Base-by-base conservation (phyloP, 2,113 vertebrate species). In the Entomyzon cyanotis region DNA sequence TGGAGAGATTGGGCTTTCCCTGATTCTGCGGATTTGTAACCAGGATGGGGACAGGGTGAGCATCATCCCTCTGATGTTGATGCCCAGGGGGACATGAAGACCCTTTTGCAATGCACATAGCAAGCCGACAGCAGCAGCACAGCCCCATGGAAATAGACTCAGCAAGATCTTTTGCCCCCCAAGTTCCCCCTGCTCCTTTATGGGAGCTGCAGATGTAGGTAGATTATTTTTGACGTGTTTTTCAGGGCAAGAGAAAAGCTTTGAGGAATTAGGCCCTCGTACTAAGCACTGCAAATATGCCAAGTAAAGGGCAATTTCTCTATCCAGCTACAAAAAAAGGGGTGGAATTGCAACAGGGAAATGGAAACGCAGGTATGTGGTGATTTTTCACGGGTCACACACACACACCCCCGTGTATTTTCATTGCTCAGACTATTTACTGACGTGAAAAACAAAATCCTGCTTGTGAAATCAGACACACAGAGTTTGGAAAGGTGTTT, bases 81-180 rank as follows among this genome's bases (percentile, higher is more conserved):
- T 65, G 46, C 37, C 20, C 37, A 49, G 52, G 6, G 58, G 28
- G 3, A 20, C 52, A 14, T 1, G 12, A 58, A 35, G 60, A 9
- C 30, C 28, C 33, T 46, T 86, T 9, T 63, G 70, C 49, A 59
- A 37, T 2, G 1, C 50, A 31, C 3, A 14, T 33, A 47, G 4
- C 1, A 15, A 68, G 21, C 18, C 13, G 53, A 6, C n/a, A 59
- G 76, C 63, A 85, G 44, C 77, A 76, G 37, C 56, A 46, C 30
- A 30, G 60, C 23, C 12, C 60, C 1, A 0, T 7, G 23, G 33
- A 33, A 55, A 59, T 0, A 15, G 25, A 4, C 35, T 71, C 79
- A n/a, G 42, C 58, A 37, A 81, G 42, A n/a, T 35, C 11, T 52
- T 55, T 24, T 49, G 30, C 10, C 46, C 46, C 59, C 11, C 23